Conservation (phyloP, 2,113 vertebrate genomes). For the Bubalus kerabau region DNA sequence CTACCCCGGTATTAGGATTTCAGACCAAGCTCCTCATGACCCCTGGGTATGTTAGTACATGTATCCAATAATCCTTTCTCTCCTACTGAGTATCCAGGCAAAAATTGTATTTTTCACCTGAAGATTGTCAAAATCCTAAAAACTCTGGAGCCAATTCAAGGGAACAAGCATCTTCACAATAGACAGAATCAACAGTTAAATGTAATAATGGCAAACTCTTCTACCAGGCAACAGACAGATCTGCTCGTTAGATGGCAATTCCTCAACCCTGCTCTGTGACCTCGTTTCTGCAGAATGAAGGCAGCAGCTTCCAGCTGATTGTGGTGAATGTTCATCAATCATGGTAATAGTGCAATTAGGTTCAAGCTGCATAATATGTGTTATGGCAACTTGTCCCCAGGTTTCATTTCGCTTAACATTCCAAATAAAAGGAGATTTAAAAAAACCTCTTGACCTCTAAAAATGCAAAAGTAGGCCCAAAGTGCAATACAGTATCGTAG, state of each 20-base stretch:
- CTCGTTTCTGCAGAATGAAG: slow-evolving; percentile 41
- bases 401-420: slow-evolving; percentile 53
- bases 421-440: slow-evolving; percentile 23
- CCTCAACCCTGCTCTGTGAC: slow-evolving; percentile 31
- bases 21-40: neutral
- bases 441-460: slow-evolving; percentile 4
- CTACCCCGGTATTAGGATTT: neutral
- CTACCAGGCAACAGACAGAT: neutral
- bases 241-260: neutral
- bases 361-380: slow-evolving; percentile 31
- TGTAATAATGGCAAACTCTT: neutral
- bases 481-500: slow-evolving; percentile 34
- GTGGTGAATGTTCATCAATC: slow-evolving; percentile 21
- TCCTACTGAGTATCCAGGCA: neutral
- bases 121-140: slow-evolving; percentile 32
- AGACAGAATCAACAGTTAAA: slow-evolving; percentile 34
- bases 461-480: slow-evolving; percentile 39
- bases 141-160: slow-evolving; percentile 3
- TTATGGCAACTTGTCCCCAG: slow-evolving; percentile 39
- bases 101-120: slow-evolving; percentile 4
- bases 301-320: slow-evolving; percentile 51
- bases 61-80: slow-evolving; percentile 4
- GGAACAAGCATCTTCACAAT: slow-evolving; percentile 24
- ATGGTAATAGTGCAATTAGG: slow-evolving; percentile 38
- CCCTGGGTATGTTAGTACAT: slow-evolving; percentile 5